Percentiles rank a stretch among this genome's conserved stretches.
These are phyloP conservation scores for Amblyjoppa fuscipennis DNA, from an alignment of 2,888 invertebrate species.

Conservation along the genomic window DNA sequence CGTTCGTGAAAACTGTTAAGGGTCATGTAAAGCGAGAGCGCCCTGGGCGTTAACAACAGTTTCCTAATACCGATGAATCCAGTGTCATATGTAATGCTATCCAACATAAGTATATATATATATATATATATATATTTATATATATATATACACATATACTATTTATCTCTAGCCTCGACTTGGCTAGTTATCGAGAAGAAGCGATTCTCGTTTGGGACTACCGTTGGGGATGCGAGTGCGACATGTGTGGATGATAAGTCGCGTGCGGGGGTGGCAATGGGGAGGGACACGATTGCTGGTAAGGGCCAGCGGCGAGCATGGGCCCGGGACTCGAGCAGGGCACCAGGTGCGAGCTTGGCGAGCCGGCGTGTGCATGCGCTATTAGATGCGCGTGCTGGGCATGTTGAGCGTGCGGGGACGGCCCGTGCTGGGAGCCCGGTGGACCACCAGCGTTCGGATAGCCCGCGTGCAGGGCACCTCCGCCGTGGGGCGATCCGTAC, in stretches of 20 bases:
- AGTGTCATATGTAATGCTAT: conserved; percentile 48
- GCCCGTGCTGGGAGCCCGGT: conserved; percentile 85
- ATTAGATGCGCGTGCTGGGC: conserved; percentile 88
- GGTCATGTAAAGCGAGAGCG: conserved; percentile 20
- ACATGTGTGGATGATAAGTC: conserved; percentile 88
- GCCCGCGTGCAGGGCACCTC: conserved; percentile 86
- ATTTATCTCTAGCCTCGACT: conserved; percentile 64
- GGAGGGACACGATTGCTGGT: conserved; percentile 90
- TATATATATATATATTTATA: conserved; percentile 4
- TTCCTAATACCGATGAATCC: conserved; percentile 61
- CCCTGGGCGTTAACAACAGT: conserved; percentile 35
- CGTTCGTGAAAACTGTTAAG: conserved; percentile 56
- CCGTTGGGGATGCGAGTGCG: conserved; percentile 93
- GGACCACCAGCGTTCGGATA: conserved; percentile 81
- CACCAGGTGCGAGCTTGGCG: conserved; percentile 86
- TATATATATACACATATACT: neutral
- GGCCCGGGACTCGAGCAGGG: conserved; percentile 90
- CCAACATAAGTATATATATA: conserved; percentile 3
- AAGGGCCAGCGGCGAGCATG: conserved; percentile 88
- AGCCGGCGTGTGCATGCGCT: conserved; percentile 88
- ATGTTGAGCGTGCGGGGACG: conserved; percentile 87
- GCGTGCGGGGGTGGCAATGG: conserved; percentile 89
- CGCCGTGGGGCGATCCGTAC: conserved; percentile 91
- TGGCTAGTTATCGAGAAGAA: conserved; percentile 58
- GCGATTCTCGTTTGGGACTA: conserved; percentile 85